Percentiles rank a stretch among this genome's conserved stretches.
phyloP scores from a whole-genome alignment of 2,888 invertebrate genomes.

The Apamea monoglypha region DNA sequence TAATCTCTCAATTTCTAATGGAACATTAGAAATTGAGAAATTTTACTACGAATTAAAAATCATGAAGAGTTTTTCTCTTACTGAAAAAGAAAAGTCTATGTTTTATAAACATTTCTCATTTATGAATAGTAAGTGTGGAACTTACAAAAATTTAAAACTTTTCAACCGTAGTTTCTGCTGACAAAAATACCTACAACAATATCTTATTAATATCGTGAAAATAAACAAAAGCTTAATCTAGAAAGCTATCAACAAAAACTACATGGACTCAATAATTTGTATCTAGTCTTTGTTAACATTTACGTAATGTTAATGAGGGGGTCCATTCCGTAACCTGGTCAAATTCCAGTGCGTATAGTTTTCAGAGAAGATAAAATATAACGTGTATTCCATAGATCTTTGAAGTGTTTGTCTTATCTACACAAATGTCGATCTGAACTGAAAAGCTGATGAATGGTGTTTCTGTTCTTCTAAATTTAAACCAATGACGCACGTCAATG shows the following conservation, averaged over 20 bases:
- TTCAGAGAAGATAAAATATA: constrained; percentile 28
- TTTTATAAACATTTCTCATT: neutral
- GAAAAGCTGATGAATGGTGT: constrained; percentile 73
- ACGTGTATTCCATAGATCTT: constrained; percentile 60
- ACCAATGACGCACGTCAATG: constrained; percentile 77
- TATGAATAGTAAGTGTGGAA: neutral
- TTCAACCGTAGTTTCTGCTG: neutral
- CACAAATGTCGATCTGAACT: constrained; percentile 70
- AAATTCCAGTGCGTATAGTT: neutral
- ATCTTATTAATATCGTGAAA: neutral
- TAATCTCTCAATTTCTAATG: neutral
- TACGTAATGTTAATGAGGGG: neutral
- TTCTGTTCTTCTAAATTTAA: constrained; percentile 75
- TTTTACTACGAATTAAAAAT: neutral
- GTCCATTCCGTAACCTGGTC: neutral
- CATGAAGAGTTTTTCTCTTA: neutral
- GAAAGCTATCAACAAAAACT: neutral
- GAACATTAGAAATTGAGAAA: neutral
- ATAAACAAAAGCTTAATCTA: neutral
- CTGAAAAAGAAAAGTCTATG: neutral
- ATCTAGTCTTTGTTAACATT: neutral
- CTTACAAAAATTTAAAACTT: neutral
- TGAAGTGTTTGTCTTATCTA: constrained; percentile 68
- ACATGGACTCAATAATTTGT: neutral
- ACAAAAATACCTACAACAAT: neutral